These are phyloP conservation scores for Falco peregrinus DNA, from an alignment of 2,797 vertebrate species.

Conservation along the genomic window DNA sequence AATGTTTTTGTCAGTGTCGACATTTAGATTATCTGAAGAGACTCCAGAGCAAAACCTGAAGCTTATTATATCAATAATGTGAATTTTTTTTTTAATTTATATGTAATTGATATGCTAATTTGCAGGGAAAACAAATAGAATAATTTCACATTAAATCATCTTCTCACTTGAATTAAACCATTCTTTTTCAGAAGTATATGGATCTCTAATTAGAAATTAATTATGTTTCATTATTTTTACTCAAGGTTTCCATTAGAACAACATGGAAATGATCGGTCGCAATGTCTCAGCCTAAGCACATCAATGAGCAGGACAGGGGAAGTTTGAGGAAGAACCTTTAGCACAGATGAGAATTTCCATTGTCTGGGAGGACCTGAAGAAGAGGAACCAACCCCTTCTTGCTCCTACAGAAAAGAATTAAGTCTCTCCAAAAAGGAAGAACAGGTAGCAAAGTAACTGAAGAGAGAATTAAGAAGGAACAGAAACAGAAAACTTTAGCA, in stretches of 20 bases:
- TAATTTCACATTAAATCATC: conserved; percentile 5
- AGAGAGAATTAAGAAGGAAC: not conserved
- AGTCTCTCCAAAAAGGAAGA: not conserved
- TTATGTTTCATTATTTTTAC: conserved; percentile 37
- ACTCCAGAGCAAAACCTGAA: conserved; percentile 5
- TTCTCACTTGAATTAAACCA: conserved; percentile 51
- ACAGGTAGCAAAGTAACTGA: not conserved
- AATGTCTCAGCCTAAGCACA: not conserved
- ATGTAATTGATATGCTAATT: conserved; percentile 8
- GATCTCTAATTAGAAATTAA: conserved; percentile 35
- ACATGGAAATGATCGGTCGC: not conserved
- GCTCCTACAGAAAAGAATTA: not conserved
- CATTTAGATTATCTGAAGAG: not conserved
- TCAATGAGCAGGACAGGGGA: not conserved
- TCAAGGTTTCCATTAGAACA: not conserved
- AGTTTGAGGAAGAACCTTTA: not conserved
- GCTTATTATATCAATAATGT: not conserved
- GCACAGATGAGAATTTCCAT: not conserved
- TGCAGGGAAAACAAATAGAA: conserved; percentile 35
- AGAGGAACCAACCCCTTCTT: not conserved
- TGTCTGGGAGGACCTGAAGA: not conserved
- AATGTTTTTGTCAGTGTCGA: not conserved
- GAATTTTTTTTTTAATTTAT: conserved; percentile 41
- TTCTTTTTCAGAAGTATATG: not conserved
- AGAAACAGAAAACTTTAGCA: not conserved